Evolutionary conservation across 2,797 vertebrate species (phyloP).

Genomic region (Pipistrellus nathusii): DNA sequence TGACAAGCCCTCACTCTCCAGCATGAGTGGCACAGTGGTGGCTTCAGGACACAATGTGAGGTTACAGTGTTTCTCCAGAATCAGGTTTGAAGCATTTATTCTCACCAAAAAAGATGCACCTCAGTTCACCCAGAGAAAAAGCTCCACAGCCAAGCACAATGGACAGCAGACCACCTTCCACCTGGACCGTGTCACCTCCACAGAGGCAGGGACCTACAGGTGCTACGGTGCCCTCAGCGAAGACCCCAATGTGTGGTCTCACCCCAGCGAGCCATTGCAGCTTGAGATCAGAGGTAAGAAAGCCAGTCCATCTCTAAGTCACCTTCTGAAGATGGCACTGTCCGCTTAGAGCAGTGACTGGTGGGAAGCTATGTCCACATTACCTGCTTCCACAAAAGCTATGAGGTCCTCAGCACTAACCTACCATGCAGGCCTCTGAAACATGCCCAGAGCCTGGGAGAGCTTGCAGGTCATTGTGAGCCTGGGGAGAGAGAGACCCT

Average conservation of each 20-base stretch:
- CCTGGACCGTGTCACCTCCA: too few relatives aligned
- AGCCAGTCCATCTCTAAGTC: too few relatives aligned
- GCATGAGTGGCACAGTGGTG: fast-evolving
- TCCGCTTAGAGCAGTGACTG: too few relatives aligned
- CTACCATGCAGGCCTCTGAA: background rate
- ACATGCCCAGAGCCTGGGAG: background rate
- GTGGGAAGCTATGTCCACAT: background rate
- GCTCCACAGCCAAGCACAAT: fast-evolving
- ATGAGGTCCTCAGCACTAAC: background rate
- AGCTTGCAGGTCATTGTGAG: background rate
- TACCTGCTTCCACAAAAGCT: background rate
- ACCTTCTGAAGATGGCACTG: too few relatives aligned
- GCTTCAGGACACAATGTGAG: background rate
- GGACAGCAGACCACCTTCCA: fast-evolving
- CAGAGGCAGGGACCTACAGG: too few relatives aligned
- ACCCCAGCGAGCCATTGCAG: background rate
- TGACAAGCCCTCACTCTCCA: background rate
- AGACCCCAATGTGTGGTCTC: fast-evolving
- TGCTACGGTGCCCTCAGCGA: too few relatives aligned
- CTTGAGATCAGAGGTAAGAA: background rate
- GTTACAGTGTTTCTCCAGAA: background rate
- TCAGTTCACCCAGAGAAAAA: background rate
- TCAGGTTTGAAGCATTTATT: background rate
- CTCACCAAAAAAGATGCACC: background rate
- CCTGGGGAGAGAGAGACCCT: background rate